These are phyloP conservation scores for Lytechinus variegatus DNA, from an alignment of 35 echinoderm and acorn worm genomes.

Conservation along the genomic window DNA sequence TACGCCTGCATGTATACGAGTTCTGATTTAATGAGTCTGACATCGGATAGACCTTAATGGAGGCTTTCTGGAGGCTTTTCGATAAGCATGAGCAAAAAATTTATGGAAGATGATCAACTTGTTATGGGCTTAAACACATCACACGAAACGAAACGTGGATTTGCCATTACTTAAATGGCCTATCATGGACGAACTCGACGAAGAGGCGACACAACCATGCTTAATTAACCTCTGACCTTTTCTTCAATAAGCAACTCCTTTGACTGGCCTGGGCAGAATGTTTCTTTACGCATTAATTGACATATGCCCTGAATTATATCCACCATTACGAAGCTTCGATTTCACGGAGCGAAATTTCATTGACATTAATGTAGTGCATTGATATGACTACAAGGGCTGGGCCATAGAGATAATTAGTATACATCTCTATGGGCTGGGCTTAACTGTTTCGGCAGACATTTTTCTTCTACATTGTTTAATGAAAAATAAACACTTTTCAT, in stretches of 20 bases:
- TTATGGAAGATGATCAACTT: not conserved
- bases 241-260: not conserved
- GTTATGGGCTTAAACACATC: not conserved
- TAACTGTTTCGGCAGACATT: not conserved
- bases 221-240: constrained; percentile 13
- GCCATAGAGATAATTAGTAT: too few species aligned
- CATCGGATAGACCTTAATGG: too few species aligned
- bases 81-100: too few species aligned
- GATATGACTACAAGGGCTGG: too few species aligned
- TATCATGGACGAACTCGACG: not conserved
- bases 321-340: not conserved
- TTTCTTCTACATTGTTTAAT: not conserved
- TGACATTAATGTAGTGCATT: not conserved
- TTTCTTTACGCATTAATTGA: constrained; percentile 9
- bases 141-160: not conserved
- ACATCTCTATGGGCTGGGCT: not conserved
- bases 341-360: not conserved
- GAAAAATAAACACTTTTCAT: too few species aligned
- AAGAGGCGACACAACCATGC: not conserved
- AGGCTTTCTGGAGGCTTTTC: too few species aligned
- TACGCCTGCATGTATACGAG: too few species aligned
- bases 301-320: not conserved
- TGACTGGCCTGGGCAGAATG: not conserved
- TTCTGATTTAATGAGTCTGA: too few species aligned
- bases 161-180: not conserved